Conservation (phyloP, 2,113 vertebrate species). For the Synchiropus splendidus region DNA sequence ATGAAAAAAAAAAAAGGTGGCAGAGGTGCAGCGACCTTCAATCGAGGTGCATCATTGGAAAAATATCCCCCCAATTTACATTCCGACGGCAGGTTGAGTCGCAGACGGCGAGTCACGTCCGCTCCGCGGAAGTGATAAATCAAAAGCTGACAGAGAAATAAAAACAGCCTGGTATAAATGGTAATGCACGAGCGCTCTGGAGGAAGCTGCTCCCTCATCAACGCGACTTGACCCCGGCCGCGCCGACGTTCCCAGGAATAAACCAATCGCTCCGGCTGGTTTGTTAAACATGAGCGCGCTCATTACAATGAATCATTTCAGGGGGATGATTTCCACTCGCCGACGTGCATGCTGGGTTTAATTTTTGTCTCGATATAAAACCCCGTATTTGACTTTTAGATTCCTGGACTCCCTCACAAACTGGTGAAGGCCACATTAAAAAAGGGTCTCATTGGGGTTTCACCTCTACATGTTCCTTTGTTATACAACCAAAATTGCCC, state of each 20-base stretch:
- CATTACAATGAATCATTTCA: slow-evolving; percentile 1
- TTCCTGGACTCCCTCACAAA: too few relatives aligned
- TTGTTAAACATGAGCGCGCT: slow-evolving; percentile 5
- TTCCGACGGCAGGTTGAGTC: slow-evolving; percentile 4
- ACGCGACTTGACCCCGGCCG: neutral
- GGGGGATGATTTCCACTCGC: neutral
- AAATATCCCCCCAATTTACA: slow-evolving; percentile 19
- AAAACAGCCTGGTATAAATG: slow-evolving; percentile 12
- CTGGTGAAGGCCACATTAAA: too few relatives aligned
- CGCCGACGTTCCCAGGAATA: neutral
- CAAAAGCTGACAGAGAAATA: slow-evolving; percentile 19
- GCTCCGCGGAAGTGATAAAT: slow-evolving; percentile 27
- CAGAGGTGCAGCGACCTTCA: too few relatives aligned
- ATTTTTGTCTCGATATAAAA: too few relatives aligned
- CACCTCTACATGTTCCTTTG: too few relatives aligned
- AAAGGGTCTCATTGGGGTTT: too few relatives aligned
- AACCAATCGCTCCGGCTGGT: neutral
- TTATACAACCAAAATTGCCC: too few relatives aligned
- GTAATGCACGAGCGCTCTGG: neutral
- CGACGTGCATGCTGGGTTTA: too few relatives aligned
- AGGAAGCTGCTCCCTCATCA: neutral
- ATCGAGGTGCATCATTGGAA: slow-evolving; percentile 5
- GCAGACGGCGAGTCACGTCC: slow-evolving; percentile 15
- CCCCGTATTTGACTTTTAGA: too few relatives aligned
- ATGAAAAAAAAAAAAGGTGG: too few relatives aligned